Conservation (phyloP, 2,888 invertebrate genomes). For the Encarsia formosa region DNA sequence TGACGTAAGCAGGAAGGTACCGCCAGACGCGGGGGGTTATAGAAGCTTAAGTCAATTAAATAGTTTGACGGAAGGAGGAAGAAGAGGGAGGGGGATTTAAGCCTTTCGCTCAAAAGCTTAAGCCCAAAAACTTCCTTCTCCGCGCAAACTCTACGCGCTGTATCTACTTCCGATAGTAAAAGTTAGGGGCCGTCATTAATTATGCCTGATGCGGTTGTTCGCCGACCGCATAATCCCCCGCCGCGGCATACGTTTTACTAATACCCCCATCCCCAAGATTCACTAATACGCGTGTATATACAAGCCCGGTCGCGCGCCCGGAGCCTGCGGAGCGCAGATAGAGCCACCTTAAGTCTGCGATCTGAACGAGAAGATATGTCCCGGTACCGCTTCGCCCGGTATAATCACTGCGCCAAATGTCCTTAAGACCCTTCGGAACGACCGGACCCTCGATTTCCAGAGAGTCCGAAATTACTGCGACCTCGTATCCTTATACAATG, state of each 20-base stretch:
- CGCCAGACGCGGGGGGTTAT: not conserved
- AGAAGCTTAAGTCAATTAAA: slow-evolving; percentile 31
- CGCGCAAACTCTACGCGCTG: slow-evolving; percentile 32
- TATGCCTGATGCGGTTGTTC: slow-evolving; percentile 30
- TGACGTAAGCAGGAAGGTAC: slow-evolving; percentile 18
- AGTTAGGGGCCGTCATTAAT: slow-evolving; percentile 30
- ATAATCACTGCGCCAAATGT: slow-evolving; percentile 16
- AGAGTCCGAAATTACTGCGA: not conserved
- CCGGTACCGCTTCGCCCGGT: slow-evolving; percentile 12
- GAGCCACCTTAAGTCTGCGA: not conserved
- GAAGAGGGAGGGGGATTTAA: slow-evolving; percentile 18
- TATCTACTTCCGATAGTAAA: slow-evolving; percentile 30
- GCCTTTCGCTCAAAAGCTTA: slow-evolving; percentile 33
- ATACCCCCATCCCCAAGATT: slow-evolving; percentile 18
- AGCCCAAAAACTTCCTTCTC: slow-evolving; percentile 38
- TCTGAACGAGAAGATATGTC: slow-evolving; percentile 24
- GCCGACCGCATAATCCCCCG: slow-evolving; percentile 27
- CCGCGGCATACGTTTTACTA: slow-evolving; percentile 28
- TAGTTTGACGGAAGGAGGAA: slow-evolving; percentile 30
- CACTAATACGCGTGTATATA: slow-evolving; percentile 22
- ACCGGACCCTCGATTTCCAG: too few relatives aligned
- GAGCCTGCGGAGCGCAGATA: not conserved
- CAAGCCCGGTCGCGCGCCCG: not conserved
- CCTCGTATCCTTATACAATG: not conserved
- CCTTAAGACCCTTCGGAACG: too few relatives aligned